A percentile compares a stretch with the other conserved stretches of the same genome.
Evolutionary conservation across 2,888 invertebrate species (phyloP).

Genomic region (Cantharis rustica): DNA sequence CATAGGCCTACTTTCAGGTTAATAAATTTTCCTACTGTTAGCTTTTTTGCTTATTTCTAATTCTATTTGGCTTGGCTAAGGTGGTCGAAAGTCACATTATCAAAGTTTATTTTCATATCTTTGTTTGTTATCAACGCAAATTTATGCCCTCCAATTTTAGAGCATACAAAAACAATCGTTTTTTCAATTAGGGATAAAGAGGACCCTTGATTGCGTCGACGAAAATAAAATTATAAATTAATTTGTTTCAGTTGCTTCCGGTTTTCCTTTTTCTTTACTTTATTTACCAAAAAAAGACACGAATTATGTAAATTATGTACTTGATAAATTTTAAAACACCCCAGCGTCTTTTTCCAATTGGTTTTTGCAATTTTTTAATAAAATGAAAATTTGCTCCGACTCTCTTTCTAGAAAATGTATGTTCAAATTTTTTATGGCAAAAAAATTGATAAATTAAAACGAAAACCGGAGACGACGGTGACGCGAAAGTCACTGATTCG

Average conservation of each 20-base stretch:
- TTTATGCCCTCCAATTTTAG: conserved; percentile 5
- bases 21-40: not conserved
- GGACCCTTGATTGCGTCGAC: conserved; percentile 5
- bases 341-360: not conserved
- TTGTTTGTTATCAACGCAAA: conserved; percentile 11
- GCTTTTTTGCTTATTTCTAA: not conserved
- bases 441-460: not conserved
- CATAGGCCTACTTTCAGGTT: not conserved
- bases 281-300: not conserved
- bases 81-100: conserved; percentile 10
- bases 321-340: not conserved
- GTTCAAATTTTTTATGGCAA: not conserved
- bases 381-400: not conserved
- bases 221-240: conserved; percentile 10
- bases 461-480: not conserved
- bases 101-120: conserved; percentile 16
- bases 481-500: not conserved
- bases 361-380: not conserved
- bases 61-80: not conserved
- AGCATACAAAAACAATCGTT: conserved; percentile 9
- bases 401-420: not conserved
- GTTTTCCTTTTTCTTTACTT: not conserved
- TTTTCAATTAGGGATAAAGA: conserved; percentile 13
- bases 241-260: conserved; percentile 7
- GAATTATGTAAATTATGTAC: not conserved